These are phyloP conservation scores for Hypomecis punctinalis DNA, from an alignment of 2,888 invertebrate genomes.

Conservation along the genomic window DNA sequence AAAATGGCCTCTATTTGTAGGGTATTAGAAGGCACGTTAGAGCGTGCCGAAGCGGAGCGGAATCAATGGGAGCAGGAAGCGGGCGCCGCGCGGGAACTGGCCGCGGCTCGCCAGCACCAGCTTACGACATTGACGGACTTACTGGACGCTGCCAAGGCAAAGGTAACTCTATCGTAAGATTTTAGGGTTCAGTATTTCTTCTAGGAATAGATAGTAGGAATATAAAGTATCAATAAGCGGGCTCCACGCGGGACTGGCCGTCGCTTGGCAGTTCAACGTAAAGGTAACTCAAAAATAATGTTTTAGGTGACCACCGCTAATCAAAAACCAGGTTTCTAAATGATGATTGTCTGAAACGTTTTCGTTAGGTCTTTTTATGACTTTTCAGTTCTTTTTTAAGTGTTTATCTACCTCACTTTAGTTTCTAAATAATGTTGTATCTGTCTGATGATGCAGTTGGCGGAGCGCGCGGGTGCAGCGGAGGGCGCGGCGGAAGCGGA, in stretches of 20 bases:
- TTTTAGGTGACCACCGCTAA: too few species aligned
- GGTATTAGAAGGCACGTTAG: slow-evolving; percentile 88
- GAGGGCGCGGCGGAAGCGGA: slow-evolving; percentile 66
- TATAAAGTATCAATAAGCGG: too few species aligned
- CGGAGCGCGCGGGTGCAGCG: slow-evolving; percentile 60
- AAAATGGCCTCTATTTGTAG: slow-evolving; percentile 45
- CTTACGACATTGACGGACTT: slow-evolving; percentile 90
- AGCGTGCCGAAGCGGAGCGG: slow-evolving; percentile 90
- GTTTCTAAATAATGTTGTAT: neutral
- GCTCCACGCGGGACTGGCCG: too few species aligned
- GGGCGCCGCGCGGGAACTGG: slow-evolving; percentile 89
- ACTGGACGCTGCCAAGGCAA: slow-evolving; percentile 93
- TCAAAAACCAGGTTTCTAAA: too few species aligned
- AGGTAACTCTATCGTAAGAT: slow-evolving; percentile 73
- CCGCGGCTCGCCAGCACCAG: slow-evolving; percentile 91
- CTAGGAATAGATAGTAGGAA: too few species aligned
- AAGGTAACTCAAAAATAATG: too few species aligned
- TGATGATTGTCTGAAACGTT: too few species aligned
- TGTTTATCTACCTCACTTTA: too few species aligned
- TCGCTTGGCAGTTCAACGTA: too few species aligned
- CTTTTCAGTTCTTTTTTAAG: too few species aligned
- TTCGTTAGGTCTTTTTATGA: too few species aligned
- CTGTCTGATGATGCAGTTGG: slow-evolving; percentile 40
- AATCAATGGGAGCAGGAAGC: slow-evolving; percentile 90
- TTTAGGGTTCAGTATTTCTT: too few species aligned